Base-by-base conservation (phyloP, 2,113 vertebrate genomes). In the Callaeas wilsoni region DNA sequence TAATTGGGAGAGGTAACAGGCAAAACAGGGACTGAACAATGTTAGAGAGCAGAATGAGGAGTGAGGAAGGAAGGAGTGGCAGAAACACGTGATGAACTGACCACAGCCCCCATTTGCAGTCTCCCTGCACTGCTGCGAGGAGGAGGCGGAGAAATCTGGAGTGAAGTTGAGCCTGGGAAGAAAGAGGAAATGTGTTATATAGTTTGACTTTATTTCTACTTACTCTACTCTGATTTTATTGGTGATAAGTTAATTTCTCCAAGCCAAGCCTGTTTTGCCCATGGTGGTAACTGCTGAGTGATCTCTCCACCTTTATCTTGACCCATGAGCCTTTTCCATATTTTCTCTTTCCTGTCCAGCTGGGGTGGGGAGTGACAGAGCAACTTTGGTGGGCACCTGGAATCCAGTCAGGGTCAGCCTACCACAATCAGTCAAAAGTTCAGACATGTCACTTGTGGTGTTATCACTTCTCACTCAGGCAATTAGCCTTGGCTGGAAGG, bases 391-490 rank as follows among this genome's bases (percentile, higher is more conserved):
- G 69, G 23, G 44, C 11, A 39, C 32, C 22, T 70, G 49, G 71
- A 42, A 25, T 14, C 49, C 35, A 64, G 32, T 19, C 80, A 70
- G 35, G 20, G 10, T 21, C 42, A 71, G n/a, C 44, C 57, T 14
- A 8, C 57, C 29, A 39, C 33, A 16, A 12, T 27, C 9, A 47
- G 30, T 52, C 44, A 57, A 27, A 75, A 33, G 4, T 80, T 80
- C 37, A 80, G 37, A n/a, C 3, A 12, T 4, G 1, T 35, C 0
- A 0, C 26, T 57, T 59, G 5, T 65, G 16, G 5, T 53, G 2
- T 27, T 26, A 8, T 5, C 19, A 64, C 26, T 49, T 69, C 47
- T 14, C 17, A 42, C 9, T 52, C 22, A 23, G 46, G 35, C 22
- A 77, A 62, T 56, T 3, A 46, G 9, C 22, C 41, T 41, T n/a